These are phyloP conservation scores for Isotomurus palustris DNA, from an alignment of 2,888 invertebrate genomes.

Conservation along the genomic window DNA sequence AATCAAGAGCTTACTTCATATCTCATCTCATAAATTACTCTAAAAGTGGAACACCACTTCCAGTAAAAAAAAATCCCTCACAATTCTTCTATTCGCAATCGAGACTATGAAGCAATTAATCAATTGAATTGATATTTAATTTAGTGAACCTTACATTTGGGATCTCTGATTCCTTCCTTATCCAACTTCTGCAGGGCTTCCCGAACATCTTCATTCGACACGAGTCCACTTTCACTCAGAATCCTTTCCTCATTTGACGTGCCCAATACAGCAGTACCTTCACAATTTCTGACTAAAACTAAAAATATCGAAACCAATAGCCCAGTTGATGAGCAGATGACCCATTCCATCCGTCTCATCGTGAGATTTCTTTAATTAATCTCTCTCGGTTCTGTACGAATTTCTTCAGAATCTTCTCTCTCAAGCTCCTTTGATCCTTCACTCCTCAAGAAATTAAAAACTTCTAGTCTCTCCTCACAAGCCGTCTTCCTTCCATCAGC, in stretches of 20 bases:
- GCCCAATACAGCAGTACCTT: conserved; percentile 3
- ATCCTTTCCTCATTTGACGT: conserved; percentile 5
- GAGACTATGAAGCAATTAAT: no score
- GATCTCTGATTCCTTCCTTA: conserved; percentile 23
- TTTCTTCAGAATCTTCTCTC: neutral
- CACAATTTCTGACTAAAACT: neutral
- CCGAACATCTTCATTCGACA: conserved; percentile 15
- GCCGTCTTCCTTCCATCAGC: no score
- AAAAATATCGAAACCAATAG: conserved; percentile 7
- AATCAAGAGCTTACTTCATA: no score
- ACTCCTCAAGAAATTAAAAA: neutral
- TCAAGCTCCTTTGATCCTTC: neutral
- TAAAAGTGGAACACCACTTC: no score
- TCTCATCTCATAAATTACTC: no score
- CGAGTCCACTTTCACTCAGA: conserved; percentile 16
- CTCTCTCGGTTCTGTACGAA: neutral
- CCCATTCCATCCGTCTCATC: neutral
- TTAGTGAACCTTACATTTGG: conserved; percentile 22
- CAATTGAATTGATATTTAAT: no score
- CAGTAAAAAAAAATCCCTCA: no score
- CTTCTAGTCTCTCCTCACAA: no score
- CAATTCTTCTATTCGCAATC: no score
- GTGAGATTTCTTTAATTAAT: neutral
- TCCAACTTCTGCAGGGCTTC: no score
- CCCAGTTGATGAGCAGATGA: conserved; percentile 6